Base-by-base conservation (phyloP, 2,888 invertebrate species). In the Atethmia centrago region DNA sequence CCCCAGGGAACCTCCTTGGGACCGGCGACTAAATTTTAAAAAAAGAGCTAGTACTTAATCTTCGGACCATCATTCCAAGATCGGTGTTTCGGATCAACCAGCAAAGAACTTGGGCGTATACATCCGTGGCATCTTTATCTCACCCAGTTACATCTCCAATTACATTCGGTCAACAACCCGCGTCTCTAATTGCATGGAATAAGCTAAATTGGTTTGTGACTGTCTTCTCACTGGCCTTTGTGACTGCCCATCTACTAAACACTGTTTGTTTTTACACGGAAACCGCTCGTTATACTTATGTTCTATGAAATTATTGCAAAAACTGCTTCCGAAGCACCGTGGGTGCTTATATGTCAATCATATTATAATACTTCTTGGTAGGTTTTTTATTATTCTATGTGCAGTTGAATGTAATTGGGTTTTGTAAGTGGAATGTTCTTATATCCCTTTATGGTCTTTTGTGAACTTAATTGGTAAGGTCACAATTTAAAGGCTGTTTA, bases 191-290 rank as follows among this genome's bases (percentile, higher is more conserved):
- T 90, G 91, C 72, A 88, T 77, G 76, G 85, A 88, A 90, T 89
- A 85, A 87, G 85, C 88, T 87, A 83, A 91, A 92, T 89, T 92
- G 91, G 87, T 87, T 85, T 88, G 83, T 82, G 85, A 82, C 83
- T 85, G 80, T 82, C 71, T 74, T 67, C 58, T 66, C 40, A 71
- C 64, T 61, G 65, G 64, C 61, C 12, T 77, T 72, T 73, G 71
- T 83, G 67, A 61, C 66, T 71, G 65, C 71, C 77, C 67, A 71
- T 78, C 71, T 71, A 76, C 70, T 75, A 75, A 82, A 71, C 55
- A 71, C 68, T 85, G 83, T 82, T 83, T 84, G 81, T 81, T 83
- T n/a, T 85, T 83, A 79, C 84, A 85, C 81, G 84, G 77, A 83
- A 86, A 79, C 69, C 55, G 55, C 73, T 87, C 78, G 78, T 89